Evolutionary conservation across 1,140 invertebrate species (phyloP), one percentile per base, ranked within the genome.

Genomic region (Scaptodrosophila lebanonensis): DNA sequence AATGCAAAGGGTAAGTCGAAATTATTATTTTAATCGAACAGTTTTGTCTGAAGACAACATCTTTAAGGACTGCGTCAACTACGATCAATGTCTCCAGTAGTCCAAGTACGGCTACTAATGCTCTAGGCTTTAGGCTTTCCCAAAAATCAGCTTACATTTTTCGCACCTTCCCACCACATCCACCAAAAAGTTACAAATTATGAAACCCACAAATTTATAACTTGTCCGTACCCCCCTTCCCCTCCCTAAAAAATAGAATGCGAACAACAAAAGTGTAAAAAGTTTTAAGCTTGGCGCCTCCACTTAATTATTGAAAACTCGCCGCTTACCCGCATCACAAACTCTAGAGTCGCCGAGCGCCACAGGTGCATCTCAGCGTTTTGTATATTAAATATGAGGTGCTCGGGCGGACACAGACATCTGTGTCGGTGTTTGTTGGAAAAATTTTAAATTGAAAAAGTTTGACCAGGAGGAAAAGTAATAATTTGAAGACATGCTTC

Each of bases 381-480:
- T 68, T 77, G 64, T 77, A 69, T 82, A 79, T 79, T 82, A 82
- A 68, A 82, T 82, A 61, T 73, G 38, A 58, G 60, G n/a, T n/a
- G n/a, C n/a, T n/a, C n/a, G n/a, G n/a, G n/a, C n/a, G n/a, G n/a
- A n/a, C n/a, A n/a, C n/a, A n/a, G n/a, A n/a, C n/a, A n/a, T n/a
- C n/a, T n/a, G n/a, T n/a, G n/a, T n/a, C n/a, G n/a, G n/a, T n/a
- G 73, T 68, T 72, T 60, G 58, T 56, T 51, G 44, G 58, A 49
- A 77, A 70, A 61, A 73, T 73, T 79, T 79, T 82, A 79, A 79
- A 79, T 79, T 79, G 73, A 79, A 79, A 79, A 79, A 79, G 69
- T 79, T 79, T 73, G 64, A 65, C 75, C 60, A 59, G 51, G 51
- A 42, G 52, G 68, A 59, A 79, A 79, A 79, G 73, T 79, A 69